Conservation (phyloP, 2,113 vertebrate genomes). For the Actinemys pallida region DNA sequence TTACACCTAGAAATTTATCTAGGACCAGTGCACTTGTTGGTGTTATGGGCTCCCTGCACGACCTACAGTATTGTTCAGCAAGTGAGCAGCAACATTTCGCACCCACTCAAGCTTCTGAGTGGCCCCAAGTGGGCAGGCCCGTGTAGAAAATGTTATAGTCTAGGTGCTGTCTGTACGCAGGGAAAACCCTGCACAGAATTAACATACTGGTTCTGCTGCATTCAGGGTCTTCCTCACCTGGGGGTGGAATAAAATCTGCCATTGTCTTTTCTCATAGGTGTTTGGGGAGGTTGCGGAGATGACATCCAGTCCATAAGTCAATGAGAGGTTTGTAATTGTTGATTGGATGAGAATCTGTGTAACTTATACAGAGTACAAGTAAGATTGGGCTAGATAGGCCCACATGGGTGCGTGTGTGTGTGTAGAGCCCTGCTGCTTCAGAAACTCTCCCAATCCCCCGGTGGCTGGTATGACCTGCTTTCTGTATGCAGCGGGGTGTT, state of each 20-base stretch:
- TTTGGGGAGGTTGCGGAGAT: too few relatives aligned
- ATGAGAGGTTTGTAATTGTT: too few relatives aligned
- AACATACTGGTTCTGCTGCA: not conserved
- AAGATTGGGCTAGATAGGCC: not conserved
- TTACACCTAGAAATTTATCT: not conserved
- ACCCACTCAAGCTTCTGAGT: not conserved
- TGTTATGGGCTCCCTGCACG: not conserved
- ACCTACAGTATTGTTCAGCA: not conserved
- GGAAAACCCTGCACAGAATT: not conserved
- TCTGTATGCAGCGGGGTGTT: rapidly evolving
- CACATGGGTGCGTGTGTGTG: not conserved
- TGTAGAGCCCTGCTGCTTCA: not conserved
- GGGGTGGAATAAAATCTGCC: rapidly evolving
- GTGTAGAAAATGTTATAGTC: rapidly evolving
- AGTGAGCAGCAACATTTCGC: not conserved
- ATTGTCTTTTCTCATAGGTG: not conserved
- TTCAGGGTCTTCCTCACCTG: not conserved
- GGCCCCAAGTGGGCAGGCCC: not conserved
- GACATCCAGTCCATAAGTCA: too few relatives aligned
- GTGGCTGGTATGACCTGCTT: not conserved
- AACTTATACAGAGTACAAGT: not conserved
- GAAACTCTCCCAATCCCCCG: not conserved
- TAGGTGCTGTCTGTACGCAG: not conserved
- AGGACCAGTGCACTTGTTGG: not conserved
- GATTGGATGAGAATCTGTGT: too few relatives aligned